Conservation (phyloP, 2,797 vertebrate species). For the Periparus ater region DNA sequence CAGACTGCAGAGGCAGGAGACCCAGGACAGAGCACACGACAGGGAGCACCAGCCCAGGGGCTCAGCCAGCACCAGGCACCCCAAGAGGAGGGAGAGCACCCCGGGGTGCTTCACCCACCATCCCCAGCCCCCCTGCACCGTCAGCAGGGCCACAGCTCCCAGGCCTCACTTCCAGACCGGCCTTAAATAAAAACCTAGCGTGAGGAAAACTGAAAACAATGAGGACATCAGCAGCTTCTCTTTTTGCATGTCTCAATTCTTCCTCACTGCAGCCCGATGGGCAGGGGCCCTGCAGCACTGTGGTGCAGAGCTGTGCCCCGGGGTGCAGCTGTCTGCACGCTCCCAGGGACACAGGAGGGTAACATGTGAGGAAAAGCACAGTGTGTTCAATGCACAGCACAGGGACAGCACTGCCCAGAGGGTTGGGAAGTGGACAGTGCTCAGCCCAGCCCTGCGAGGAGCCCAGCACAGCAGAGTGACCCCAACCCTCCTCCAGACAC, state of each 20-base stretch:
- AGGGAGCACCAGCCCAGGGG: background rate
- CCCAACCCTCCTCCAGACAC: background rate
- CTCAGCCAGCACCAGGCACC: background rate
- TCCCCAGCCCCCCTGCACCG: background rate
- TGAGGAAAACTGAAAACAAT: accelerated
- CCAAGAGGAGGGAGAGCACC: background rate
- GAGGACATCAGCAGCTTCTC: background rate
- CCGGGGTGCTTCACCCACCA: background rate
- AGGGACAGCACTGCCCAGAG: accelerated
- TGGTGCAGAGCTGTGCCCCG: background rate
- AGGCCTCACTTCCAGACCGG: accelerated
- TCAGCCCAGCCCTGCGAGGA: background rate
- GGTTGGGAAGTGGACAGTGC: accelerated
- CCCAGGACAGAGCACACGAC: accelerated
- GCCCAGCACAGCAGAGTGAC: background rate
- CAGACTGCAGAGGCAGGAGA: background rate
- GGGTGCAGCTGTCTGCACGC: accelerated
- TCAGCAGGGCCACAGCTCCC: background rate
- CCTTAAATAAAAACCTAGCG: background rate
- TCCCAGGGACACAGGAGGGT: background rate
- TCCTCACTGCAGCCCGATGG: accelerated
- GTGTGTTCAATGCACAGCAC: background rate
- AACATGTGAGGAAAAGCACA: background rate
- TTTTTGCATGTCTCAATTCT: background rate
- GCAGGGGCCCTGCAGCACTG: background rate